A percentile compares a stretch with the other conserved stretches of the same genome.
Evolutionary conservation across 2,888 invertebrate species (phyloP).

Genomic region (Palloptera scutellata): DNA sequence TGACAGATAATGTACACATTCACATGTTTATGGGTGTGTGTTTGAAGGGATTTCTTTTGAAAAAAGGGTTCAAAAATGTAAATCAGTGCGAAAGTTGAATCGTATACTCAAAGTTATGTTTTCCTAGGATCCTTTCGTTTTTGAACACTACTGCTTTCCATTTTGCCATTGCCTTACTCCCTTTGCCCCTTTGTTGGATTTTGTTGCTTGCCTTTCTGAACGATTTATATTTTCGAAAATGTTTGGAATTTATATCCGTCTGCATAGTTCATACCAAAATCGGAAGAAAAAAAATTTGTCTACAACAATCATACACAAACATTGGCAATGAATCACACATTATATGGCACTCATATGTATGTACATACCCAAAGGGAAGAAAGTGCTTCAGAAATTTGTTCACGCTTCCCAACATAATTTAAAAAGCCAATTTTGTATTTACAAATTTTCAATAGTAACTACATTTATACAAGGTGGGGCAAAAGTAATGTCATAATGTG

Average conservation of each 20-base stretch:
- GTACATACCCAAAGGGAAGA: too few relatives aligned
- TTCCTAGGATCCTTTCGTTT: background rate
- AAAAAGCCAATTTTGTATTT: too few relatives aligned
- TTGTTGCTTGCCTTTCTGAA: slow-evolving; percentile 18
- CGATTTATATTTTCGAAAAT: slow-evolving; percentile 30
- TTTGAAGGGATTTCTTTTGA: background rate
- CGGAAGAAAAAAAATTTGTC: background rate
- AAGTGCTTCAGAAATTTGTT: too few relatives aligned
- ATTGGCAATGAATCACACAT: slow-evolving; percentile 19
- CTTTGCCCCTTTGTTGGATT: background rate
- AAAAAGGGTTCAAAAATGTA: slow-evolving; percentile 12
- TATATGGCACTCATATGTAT: background rate
- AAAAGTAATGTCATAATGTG: too few relatives aligned
- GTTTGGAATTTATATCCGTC: slow-evolving; percentile 28
- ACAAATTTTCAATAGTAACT: too few relatives aligned
- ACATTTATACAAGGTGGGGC: too few relatives aligned
- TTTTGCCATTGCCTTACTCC: slow-evolving; percentile 13
- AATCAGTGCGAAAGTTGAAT: slow-evolving; percentile 19
- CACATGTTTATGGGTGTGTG: slow-evolving; percentile 4
- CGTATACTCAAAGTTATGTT: slow-evolving; percentile 15
- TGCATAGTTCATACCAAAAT: slow-evolving; percentile 10
- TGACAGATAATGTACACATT: background rate
- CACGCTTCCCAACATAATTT: too few relatives aligned
- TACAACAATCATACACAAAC: background rate
- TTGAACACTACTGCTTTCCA: background rate